Conservation (phyloP, 2,888 invertebrate species). For the Acrobasis repandana region DNA sequence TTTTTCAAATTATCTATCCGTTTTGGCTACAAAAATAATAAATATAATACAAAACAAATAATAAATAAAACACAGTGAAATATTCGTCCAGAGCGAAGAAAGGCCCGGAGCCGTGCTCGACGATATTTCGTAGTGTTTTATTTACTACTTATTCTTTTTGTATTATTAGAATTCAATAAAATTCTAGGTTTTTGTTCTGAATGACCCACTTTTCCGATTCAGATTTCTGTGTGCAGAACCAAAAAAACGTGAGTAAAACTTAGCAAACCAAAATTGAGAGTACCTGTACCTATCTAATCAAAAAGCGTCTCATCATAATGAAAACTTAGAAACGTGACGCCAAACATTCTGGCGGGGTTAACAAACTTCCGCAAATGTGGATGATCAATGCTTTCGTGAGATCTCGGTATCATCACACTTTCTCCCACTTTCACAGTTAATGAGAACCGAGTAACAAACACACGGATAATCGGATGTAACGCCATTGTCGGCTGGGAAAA, state of each 20-base stretch:
- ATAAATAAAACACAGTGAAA: too few species aligned
- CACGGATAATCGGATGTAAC: constrained; percentile 56
- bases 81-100: too few species aligned
- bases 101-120: too few species aligned
- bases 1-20: too few species aligned
- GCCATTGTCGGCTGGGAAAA: constrained; percentile 56
- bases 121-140: too few species aligned
- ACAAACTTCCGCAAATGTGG: constrained; percentile 43
- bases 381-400: constrained; percentile 50
- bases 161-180: too few species aligned
- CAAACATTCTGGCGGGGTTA: constrained; percentile 33
- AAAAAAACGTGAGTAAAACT: neutral
- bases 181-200: too few species aligned
- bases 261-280: neutral
- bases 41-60: too few species aligned
- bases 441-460: constrained; percentile 59
- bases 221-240: neutral
- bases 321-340: constrained; percentile 24
- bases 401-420: constrained; percentile 60
- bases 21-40: too few species aligned
- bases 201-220: neutral
- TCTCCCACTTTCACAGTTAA: constrained; percentile 75
- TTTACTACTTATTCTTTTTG: too few species aligned
- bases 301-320: constrained; percentile 18
- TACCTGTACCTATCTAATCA: neutral